phyloP scores from a whole-genome alignment of 2,113 vertebrate species.

The Meles meles region DNA sequence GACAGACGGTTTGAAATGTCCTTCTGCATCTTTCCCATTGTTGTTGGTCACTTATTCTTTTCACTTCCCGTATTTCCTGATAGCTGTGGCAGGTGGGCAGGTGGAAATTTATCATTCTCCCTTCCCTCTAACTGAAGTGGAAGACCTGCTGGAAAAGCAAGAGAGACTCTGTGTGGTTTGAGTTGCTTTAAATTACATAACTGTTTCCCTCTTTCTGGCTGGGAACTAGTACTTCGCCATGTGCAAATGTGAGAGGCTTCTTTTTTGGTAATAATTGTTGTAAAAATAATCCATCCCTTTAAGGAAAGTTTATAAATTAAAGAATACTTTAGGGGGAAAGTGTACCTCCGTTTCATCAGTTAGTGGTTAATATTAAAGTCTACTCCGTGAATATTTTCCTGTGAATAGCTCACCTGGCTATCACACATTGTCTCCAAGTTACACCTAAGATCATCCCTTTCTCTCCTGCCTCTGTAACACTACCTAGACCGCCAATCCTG shows the following conservation, averaged over 20 bases:
- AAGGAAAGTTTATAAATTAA: not conserved
- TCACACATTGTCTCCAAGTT: not conserved
- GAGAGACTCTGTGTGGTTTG: not conserved
- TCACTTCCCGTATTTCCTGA: not conserved
- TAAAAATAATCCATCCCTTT: not conserved
- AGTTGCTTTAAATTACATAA: not conserved
- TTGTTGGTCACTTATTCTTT: not conserved
- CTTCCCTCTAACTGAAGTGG: not conserved
- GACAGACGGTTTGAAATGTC: too few species aligned
- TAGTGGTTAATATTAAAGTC: not conserved
- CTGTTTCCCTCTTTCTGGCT: not conserved
- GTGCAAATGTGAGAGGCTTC: too few species aligned
- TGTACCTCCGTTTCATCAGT: not conserved
- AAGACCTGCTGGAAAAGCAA: not conserved
- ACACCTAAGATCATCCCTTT: fast-evolving
- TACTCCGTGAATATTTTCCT: not conserved
- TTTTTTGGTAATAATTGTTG: not conserved
- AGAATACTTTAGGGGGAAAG: not conserved
- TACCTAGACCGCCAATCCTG: not conserved
- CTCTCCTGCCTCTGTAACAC: not conserved
- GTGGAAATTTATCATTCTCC: not conserved
- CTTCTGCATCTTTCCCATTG: not conserved
- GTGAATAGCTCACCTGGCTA: not conserved
- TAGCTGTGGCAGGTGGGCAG: too few species aligned
- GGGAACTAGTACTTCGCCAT: not conserved